Evolutionary conservation across 2,888 invertebrate genomes (phyloP).

Genomic region (Melipona beecheii): DNA sequence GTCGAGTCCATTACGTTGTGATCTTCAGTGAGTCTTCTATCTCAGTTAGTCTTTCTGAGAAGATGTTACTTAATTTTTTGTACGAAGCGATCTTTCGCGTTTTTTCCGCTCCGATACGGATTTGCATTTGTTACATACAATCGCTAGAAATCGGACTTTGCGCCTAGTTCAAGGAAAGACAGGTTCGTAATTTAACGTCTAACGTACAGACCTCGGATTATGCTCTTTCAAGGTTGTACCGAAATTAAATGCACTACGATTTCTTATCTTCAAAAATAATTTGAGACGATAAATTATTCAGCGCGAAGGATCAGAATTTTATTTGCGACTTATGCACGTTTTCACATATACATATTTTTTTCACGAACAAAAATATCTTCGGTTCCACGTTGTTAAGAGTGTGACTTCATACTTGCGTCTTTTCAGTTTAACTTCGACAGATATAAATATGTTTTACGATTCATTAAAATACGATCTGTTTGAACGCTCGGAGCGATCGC

Average conservation of each 20-base stretch:
- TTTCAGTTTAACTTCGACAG: no score
- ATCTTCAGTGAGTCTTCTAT: background rate
- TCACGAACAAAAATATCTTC: no score
- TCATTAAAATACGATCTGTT: no score
- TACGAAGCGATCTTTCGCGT: background rate
- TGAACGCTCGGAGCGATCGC: no score
- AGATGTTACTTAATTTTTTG: background rate
- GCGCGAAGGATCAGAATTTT: background rate
- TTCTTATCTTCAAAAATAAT: background rate
- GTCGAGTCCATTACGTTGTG: background rate
- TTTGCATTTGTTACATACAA: background rate
- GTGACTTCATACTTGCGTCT: no score
- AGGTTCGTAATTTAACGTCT: background rate
- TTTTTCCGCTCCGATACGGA: background rate
- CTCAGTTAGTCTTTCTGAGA: background rate
- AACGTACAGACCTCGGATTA: constrained; percentile 13
- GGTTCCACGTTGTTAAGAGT: no score
- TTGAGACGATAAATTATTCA: background rate
- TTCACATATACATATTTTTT: no score
- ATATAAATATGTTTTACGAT: no score
- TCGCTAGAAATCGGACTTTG: constrained; percentile 31
- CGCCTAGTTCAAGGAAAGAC: background rate
- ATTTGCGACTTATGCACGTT: no score
- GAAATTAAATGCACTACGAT: background rate
- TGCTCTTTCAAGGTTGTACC: background rate